These are phyloP conservation scores for Lepisosteus oculatus DNA, from an alignment of 2,113 vertebrate species.

Conservation along the genomic window DNA sequence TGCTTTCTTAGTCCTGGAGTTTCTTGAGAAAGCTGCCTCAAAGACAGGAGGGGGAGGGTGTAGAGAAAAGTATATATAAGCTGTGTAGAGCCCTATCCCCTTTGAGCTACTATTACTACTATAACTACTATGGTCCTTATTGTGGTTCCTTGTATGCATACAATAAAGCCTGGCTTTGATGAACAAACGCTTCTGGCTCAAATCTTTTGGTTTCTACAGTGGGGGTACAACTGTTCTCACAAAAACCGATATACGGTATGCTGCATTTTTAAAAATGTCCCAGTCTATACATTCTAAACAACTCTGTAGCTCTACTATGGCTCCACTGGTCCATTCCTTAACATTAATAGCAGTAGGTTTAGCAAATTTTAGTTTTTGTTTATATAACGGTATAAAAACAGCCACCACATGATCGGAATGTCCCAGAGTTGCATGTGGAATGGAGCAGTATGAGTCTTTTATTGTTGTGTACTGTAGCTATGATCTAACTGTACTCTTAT, in stretches of 20 bases:
- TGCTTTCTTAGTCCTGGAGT: too few species aligned
- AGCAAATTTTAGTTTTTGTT: neutral
- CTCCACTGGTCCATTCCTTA: neutral
- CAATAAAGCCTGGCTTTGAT: neutral
- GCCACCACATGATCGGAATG: neutral
- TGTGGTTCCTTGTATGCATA: too few species aligned
- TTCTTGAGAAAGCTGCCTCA: too few species aligned
- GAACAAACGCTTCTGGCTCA: too few species aligned
- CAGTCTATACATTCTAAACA: neutral
- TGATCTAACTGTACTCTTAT: constrained; percentile 5
- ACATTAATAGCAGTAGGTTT: neutral
- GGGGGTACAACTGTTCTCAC: constrained; percentile 9
- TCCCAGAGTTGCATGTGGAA: neutral
- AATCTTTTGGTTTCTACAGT: neutral
- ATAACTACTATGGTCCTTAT: too few species aligned
- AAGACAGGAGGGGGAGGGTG: too few species aligned
- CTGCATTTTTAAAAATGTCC: neutral
- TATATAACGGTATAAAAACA: too few species aligned
- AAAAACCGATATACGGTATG: constrained; percentile 15
- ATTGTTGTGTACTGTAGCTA: neutral
- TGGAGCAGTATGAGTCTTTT: neutral
- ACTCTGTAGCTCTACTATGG: too few species aligned
- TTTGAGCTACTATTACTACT: too few species aligned
- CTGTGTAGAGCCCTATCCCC: too few species aligned
- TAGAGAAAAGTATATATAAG: too few species aligned